Conservation (phyloP, 2,113 vertebrate genomes). For the Myxocyprinus asiaticus region DNA sequence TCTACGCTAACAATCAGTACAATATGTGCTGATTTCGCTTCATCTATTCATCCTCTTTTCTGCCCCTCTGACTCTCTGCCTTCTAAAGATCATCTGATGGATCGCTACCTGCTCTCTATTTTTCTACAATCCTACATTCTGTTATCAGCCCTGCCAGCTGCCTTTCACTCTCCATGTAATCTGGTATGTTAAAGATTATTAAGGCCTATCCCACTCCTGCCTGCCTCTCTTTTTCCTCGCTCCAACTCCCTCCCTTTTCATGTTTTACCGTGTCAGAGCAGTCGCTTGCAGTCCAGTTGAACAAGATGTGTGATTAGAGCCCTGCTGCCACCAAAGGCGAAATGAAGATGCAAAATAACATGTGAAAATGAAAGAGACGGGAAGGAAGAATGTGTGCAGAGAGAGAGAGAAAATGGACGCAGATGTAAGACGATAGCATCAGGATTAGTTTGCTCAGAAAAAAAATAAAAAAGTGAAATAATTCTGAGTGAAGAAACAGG, state of each 20-base stretch:
- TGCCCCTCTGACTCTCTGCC: not conserved
- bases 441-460: slow-evolving; percentile 1
- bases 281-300: slow-evolving; percentile 62
- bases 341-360: slow-evolving; percentile 3
- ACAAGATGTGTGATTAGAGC: slow-evolving; percentile 47
- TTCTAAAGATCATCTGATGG: slow-evolving; percentile 3
- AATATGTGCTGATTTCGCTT: too few species aligned
- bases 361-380: slow-evolving; percentile 42
- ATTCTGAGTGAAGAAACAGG: slow-evolving; percentile 26
- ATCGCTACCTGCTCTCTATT: slow-evolving; percentile 30
- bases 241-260: slow-evolving; percentile 14
- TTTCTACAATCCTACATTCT: slow-evolving; percentile 46
- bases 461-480: not conserved
- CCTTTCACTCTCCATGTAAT: slow-evolving; percentile 69
- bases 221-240: slow-evolving; percentile 12
- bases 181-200: slow-evolving; percentile 74
- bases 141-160: slow-evolving; percentile 34
- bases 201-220: slow-evolving; percentile 55
- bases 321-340: too few species aligned
- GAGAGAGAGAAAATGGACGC: slow-evolving; percentile 57
- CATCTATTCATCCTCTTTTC: not conserved
- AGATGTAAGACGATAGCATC: slow-evolving; percentile 49
- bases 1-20: too few species aligned
- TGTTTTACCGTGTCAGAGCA: slow-evolving; percentile 43
- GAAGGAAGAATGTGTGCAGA: slow-evolving; percentile 9